These are phyloP conservation scores for Caenorhabditis plicata DNA, from an alignment of 2,888 invertebrate species.

Conservation along the genomic window DNA sequence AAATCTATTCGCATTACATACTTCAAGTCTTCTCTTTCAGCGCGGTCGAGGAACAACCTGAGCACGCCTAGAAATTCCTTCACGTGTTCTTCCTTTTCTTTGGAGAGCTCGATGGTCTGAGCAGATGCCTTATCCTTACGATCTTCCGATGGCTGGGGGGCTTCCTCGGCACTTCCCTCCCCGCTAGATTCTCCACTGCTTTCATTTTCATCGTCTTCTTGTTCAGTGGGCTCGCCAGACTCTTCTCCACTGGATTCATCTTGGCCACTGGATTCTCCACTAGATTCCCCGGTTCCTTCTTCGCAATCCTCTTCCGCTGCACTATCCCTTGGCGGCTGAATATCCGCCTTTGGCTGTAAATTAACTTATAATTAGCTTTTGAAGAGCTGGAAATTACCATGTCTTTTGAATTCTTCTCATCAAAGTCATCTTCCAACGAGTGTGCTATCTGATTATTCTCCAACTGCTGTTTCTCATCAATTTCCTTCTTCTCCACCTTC, in stretches of 20 bases:
- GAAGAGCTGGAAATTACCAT: conserved; percentile 1
- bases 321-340: conserved; percentile 13
- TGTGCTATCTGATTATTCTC: conserved; percentile 22
- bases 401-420: conserved; percentile 14
- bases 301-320: conserved; percentile 31
- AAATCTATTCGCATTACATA: not conserved
- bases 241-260: no score
- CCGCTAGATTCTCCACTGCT: conserved; percentile 5
- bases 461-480: not conserved
- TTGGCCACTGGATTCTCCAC: no score
- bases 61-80: conserved; percentile 32
- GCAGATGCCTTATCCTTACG: no score
- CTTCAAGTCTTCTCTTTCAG: conserved; percentile 31
- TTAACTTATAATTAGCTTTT: not conserved
- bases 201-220: no score
- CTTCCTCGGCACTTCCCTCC: conserved; percentile 3
- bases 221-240: no score
- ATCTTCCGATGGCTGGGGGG: conserved; percentile 2
- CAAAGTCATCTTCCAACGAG: conserved; percentile 29
- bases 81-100: conserved; percentile 29
- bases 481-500: conserved; percentile 3
- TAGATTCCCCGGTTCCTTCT: no score
- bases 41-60: conserved; percentile 25
- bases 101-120: conserved; percentile 1
- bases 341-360: conserved; percentile 25